Conservation (phyloP, 2,113 vertebrate genomes). For the Chaetorhynchus papuensis region DNA sequence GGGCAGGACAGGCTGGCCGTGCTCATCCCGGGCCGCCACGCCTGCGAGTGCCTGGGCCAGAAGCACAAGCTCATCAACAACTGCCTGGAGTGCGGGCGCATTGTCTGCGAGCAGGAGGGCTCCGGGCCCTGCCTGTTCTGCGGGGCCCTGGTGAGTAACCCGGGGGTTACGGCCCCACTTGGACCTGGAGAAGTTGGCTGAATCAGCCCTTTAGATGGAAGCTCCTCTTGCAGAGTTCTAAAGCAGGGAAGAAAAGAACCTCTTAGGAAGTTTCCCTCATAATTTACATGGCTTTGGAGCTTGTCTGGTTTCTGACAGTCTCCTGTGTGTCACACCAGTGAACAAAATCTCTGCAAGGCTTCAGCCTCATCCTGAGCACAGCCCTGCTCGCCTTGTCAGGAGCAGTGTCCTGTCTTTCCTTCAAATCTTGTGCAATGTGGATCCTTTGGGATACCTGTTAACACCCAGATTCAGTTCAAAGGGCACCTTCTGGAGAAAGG, state of each 20-base stretch:
- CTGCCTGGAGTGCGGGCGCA: constrained; percentile 90
- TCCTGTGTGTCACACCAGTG: not conserved
- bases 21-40: constrained; percentile 85
- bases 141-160: constrained; percentile 78
- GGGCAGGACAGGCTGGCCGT: constrained; percentile 88
- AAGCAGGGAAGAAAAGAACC: not conserved
- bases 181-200: not conserved
- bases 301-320: not conserved
- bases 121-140: constrained; percentile 95
- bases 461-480: not conserved
- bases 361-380: not conserved
- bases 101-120: constrained; percentile 94
- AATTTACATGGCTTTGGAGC: not conserved
- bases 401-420: not conserved
- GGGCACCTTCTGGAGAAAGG: not conserved
- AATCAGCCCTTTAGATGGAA: not conserved
- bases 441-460: not conserved
- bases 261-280: not conserved
- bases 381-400: not conserved
- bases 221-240: not conserved
- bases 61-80: constrained; percentile 96
- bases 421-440: not conserved
- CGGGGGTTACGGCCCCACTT: fast-evolving
- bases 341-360: not conserved
- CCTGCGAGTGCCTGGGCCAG: constrained; percentile 93